These are phyloP conservation scores for Agonopterix arenella DNA, from an alignment of 2,888 invertebrate genomes.

Conservation along the genomic window DNA sequence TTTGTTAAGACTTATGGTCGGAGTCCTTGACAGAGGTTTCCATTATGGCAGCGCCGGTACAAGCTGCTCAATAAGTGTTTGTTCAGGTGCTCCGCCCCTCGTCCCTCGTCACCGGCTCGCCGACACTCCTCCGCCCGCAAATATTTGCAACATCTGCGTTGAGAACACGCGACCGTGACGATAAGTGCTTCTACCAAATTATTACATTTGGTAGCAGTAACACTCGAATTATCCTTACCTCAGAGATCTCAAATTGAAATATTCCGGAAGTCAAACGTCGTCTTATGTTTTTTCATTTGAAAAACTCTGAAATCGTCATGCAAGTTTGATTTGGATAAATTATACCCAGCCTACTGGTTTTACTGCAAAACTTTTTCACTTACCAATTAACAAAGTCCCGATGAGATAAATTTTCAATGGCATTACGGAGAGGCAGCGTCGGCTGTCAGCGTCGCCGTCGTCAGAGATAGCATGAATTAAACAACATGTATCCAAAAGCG, in stretches of 20 bases:
- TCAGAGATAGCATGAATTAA: constrained; percentile 31
- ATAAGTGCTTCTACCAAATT: too few relatives aligned
- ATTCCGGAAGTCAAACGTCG: too few relatives aligned
- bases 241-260: background rate
- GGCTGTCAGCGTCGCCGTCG: background rate
- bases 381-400: background rate
- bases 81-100: constrained; percentile 2
- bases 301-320: too few relatives aligned
- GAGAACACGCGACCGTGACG: too few relatives aligned
- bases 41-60: background rate
- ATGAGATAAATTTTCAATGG: background rate
- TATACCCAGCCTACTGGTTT: too few relatives aligned
- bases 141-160: constrained; percentile 5
- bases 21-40: too few relatives aligned
- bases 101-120: background rate
- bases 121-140: constrained; percentile 3
- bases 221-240: background rate
- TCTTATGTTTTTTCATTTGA: too few relatives aligned
- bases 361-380: too few relatives aligned
- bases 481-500: constrained; percentile 49
- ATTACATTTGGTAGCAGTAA: too few relatives aligned
- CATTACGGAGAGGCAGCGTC: background rate
- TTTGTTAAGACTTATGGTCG: too few relatives aligned
- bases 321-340: too few relatives aligned
- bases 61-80: background rate